Percentiles rank a stretch among this genome's conserved stretches.
phyloP scores from a whole-genome alignment of 1,140 invertebrate species.

The Magallana angulata region DNA sequence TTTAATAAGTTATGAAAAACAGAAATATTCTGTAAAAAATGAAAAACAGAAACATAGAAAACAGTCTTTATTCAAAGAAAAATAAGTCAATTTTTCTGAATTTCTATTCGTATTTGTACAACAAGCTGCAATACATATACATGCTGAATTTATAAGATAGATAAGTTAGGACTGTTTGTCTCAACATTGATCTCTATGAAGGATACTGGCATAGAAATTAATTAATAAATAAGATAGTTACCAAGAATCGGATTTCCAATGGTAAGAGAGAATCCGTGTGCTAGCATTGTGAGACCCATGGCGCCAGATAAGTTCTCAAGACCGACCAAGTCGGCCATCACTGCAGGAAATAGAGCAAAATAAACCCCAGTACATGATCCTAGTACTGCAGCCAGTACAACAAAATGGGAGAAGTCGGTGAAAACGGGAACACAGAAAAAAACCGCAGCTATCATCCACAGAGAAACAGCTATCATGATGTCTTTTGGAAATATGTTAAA shows the following conservation, averaged over 20 bases:
- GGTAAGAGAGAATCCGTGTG: neutral
- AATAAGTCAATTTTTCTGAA: neutral
- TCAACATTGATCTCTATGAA: too few species aligned
- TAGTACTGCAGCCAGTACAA: neutral
- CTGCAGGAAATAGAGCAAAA: slow-evolving; percentile 14
- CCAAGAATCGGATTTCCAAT: slow-evolving; percentile 28
- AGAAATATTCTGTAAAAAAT: neutral
- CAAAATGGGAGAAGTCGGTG: neutral
- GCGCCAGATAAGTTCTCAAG: slow-evolving; percentile 10
- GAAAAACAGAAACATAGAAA: neutral
- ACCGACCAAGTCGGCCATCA: slow-evolving; percentile 8
- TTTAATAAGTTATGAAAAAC: neutral
- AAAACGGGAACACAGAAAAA: neutral
- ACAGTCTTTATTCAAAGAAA: neutral
- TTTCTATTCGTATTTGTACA: neutral
- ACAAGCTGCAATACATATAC: neutral
- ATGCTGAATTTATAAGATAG: neutral
- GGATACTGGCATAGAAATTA: too few species aligned
- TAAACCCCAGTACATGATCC: slow-evolving; percentile 5
- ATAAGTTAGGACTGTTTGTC: too few species aligned
- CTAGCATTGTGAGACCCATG: neutral
- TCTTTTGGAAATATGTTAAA: neutral
- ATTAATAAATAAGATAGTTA: neutral
- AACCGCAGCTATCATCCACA: neutral
- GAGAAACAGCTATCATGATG: neutral